phyloP scores from a whole-genome alignment of 2,888 invertebrate genomes.

The Mimumesa dahlbomi region DNA sequence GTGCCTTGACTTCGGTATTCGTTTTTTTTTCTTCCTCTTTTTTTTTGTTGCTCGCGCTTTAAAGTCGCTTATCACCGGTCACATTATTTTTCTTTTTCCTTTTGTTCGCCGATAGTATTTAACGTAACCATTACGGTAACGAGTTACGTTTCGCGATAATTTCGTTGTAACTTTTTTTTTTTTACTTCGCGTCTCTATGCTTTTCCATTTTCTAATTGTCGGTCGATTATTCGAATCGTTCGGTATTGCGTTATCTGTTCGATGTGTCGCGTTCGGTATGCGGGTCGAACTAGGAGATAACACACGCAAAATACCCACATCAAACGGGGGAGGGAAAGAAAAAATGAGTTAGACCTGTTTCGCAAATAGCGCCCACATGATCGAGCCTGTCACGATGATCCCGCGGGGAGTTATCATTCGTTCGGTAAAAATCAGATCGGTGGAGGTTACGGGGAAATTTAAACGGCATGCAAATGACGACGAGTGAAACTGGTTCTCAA shows the following conservation, averaged over 20 bases:
- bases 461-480: too few species aligned
- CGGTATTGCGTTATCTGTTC: not conserved
- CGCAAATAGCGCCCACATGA: slow-evolving; percentile 35
- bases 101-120: not conserved
- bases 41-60: not conserved
- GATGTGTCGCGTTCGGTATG: slow-evolving; percentile 15
- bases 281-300: slow-evolving; percentile 33
- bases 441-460: too few species aligned
- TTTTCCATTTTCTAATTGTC: not conserved
- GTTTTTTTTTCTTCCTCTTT: too few species aligned
- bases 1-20: too few species aligned
- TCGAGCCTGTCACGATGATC: too few species aligned
- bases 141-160: not conserved
- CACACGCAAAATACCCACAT: slow-evolving; percentile 39
- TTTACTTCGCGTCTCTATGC: not conserved
- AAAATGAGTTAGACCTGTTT: slow-evolving; percentile 19
- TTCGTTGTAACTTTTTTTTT: not conserved
- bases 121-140: not conserved
- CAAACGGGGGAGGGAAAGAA: slow-evolving; percentile 42
- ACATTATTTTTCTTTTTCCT: not conserved
- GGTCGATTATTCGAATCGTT: not conserved
- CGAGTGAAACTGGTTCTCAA: too few species aligned
- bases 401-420: too few species aligned
- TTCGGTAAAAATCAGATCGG: too few species aligned
- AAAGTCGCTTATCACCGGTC: not conserved